Evolutionary conservation across 2,797 vertebrate genomes (phyloP), one percentile per base, ranked within the genome.

Genomic region (Paedocypris micromegethes): DNA sequence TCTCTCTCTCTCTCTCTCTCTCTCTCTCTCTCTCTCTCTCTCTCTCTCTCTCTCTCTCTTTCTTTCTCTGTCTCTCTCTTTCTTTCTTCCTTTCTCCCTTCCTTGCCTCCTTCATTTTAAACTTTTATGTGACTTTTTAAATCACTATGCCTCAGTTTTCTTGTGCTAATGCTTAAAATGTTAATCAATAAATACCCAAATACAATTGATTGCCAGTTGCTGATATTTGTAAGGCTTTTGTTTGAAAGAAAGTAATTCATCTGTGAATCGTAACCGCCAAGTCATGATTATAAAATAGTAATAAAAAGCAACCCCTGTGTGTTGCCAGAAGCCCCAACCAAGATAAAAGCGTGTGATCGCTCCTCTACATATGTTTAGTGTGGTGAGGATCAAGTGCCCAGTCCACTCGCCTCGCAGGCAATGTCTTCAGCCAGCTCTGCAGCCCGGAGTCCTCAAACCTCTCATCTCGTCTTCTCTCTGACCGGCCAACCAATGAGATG

Each of bases 381-480:
- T 3, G 3, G 46, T 0, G 1, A 52, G 61, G 51, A 58, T 48
- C 39, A 63, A 38, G 9, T 53, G 8, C 67, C 56, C 44, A 52
- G 64, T 66, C 38, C 74, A 66, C 5, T 44, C 6, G 56, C 23
- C 58, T 55, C 65, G 8, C 37, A 60, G 71, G 52, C 66, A 63
- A 39, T 51, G 39, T 72, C 55, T 72, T 48, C 49, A 58, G 64
- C 63, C 59, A 62, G 65, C 45, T 40, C 54, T 65, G 56, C 63
- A 68, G 65, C 71, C 68, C 54, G 40, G 53, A 39, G 50, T 55
- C 46, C 38, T 58, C 64, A 66, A 64, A 72, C 49, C 68, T 70
- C 69, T 66, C 69, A 72, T 70, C 72, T 64, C 70, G 66, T 60
- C 47, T 41, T 37, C 64, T 53, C 71, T 62, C 37, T 64, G 63